Evolutionary conservation across 2,888 invertebrate species (phyloP).

Genomic region (Nezara viridula): DNA sequence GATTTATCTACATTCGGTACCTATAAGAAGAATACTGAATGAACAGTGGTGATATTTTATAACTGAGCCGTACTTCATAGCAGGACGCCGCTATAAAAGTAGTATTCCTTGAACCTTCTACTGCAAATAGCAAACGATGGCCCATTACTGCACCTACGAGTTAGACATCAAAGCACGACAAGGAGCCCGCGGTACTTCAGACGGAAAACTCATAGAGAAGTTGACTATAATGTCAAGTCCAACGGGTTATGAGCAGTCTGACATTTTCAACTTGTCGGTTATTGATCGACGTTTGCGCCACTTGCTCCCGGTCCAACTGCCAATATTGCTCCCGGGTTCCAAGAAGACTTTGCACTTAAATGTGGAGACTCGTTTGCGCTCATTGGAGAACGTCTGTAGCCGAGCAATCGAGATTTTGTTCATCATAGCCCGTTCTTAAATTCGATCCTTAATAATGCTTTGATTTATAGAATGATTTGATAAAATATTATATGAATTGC

Average conservation of each 20-base stretch:
- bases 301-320: too few species aligned
- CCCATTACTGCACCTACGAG: background rate
- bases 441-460: too few species aligned
- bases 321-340: background rate
- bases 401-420: background rate
- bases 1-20: background rate
- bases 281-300: background rate
- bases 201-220: background rate
- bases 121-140: background rate
- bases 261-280: background rate
- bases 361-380: background rate
- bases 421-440: background rate
- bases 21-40: background rate
- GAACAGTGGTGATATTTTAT: background rate
- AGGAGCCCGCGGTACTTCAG: background rate
- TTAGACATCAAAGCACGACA: background rate
- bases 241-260: background rate
- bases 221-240: background rate
- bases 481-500: too few species aligned
- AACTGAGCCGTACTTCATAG: background rate
- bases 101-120: slow-evolving; percentile 17
- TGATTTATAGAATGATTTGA: too few species aligned
- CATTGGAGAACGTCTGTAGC: background rate
- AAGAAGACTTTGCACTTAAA: background rate
- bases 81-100: background rate